Base-by-base conservation (phyloP, 2,797 vertebrate species). In the Megalops cyprinoides region DNA sequence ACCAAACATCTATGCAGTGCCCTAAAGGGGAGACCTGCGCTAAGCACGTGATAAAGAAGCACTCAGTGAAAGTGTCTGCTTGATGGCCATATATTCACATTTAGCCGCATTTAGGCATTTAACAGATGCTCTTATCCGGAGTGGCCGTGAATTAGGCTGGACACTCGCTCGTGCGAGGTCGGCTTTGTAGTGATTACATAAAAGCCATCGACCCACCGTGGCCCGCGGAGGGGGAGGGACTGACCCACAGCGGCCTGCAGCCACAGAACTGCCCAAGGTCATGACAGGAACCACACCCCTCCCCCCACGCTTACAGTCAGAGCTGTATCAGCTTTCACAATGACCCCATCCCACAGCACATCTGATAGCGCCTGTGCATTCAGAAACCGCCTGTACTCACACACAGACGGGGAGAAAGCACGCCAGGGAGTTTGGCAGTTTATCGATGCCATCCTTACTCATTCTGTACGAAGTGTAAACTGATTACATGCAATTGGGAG, bases 121-220 rank as follows among this genome's bases (percentile, higher is more conserved):
- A n/a, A n/a, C n/a, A n/a, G n/a, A n/a, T n/a, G n/a, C n/a, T n/a
- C n/a, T n/a, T n/a, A n/a, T n/a, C n/a, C n/a, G n/a, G n/a, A n/a
- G n/a, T 69, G 39, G 44, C 51, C 18, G 2, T 53, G 2, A 71
- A 42, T 39, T 39, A 71, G 18, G 39, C 37, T 71, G 20, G 20
- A 71, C n/a, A n/a, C 39, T 71, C 67, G 44, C 39, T 71, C 67
- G n/a, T n/a, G 67, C 67, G 44, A 42, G 31, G 34, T 37, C 65
- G 69, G 15, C 34, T 4, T 31, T 39, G 42, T 18, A 69, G 37
- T n/a, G 37, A 71, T 71, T 71, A 71, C 37, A 42, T 44, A 42
- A 42, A n/a, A 71, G 37, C 67, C 37, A 42, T 71, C 39, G 18
- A 44, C 67, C 67, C 67, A n/a, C n/a, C n/a, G n/a, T n/a, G n/a